Conservation (phyloP, 2,888 invertebrate genomes). For the Julus scanicus region DNA sequence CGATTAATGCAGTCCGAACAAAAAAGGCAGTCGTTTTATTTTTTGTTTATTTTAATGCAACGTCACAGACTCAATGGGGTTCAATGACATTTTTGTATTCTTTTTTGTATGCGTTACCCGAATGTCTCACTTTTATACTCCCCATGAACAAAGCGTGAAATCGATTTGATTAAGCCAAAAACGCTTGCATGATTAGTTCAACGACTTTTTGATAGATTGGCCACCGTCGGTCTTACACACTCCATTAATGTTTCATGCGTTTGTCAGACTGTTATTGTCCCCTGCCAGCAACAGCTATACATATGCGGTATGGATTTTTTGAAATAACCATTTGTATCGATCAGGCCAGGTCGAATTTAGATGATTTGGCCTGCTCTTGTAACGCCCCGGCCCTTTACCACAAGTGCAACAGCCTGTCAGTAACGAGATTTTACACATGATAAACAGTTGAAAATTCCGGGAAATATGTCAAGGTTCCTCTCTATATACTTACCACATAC, state of each 20-base stretch:
- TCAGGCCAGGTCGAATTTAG: background rate
- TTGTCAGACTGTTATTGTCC: background rate
- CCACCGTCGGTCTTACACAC: background rate
- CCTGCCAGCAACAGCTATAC: background rate
- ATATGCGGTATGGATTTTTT: background rate
- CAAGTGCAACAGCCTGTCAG: background rate
- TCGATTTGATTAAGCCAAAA: constrained; percentile 21
- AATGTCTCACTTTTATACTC: background rate
- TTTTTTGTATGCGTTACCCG: background rate
- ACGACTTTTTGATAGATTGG: constrained; percentile 10
- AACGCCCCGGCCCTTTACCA: background rate
- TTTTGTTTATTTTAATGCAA: background rate
- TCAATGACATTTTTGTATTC: background rate
- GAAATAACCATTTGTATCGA: background rate
- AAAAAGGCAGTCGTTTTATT: background rate
- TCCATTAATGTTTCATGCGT: background rate
- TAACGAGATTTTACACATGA: background rate
- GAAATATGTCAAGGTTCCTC: background rate
- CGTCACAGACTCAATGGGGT: background rate
- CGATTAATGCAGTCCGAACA: background rate
- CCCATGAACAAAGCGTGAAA: constrained; percentile 35
- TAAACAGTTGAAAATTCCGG: background rate
- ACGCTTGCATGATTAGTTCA: constrained; percentile 28
- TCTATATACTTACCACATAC: background rate
- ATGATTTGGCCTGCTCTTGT: background rate